A percentile compares a stretch with the other conserved stretches of the same genome.
Conservation (phyloP, 2,888 invertebrate genomes). For the Galerucella pusilla region DNA sequence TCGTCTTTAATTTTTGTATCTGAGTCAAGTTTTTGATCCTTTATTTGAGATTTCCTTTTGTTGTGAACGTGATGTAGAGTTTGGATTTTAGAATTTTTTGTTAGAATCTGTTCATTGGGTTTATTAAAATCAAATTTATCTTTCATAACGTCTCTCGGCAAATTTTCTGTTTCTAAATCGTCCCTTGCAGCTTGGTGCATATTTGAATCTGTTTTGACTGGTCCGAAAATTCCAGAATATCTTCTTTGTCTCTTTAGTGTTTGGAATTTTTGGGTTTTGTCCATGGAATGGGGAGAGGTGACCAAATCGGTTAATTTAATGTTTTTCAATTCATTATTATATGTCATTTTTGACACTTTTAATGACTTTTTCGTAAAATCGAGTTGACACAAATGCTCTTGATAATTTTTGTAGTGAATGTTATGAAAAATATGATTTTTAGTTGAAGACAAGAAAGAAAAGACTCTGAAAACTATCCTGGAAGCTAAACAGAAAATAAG, state of each 20-base stretch:
- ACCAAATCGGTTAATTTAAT: conserved; percentile 2
- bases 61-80: background rate
- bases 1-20: background rate
- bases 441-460: conserved; percentile 92
- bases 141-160: background rate
- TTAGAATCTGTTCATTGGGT: background rate
- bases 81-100: background rate
- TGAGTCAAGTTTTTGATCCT: background rate
- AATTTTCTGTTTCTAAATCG: background rate
- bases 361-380: background rate
- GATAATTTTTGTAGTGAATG: background rate
- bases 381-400: background rate
- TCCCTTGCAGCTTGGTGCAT: background rate
- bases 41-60: background rate
- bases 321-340: background rate
- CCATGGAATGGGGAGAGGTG: background rate
- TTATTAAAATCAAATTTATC: background rate
- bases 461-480: conserved; percentile 80
- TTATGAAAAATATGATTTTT: conserved; percentile 58
- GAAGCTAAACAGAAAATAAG: conserved; percentile 85
- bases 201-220: background rate
- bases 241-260: background rate
- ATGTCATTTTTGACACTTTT: conserved; percentile 16
- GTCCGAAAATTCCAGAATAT: conserved; percentile 18
- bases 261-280: conserved; percentile 13